phyloP scores from a whole-genome alignment of 1,140 invertebrate species.

The Bombus fervidus region DNA sequence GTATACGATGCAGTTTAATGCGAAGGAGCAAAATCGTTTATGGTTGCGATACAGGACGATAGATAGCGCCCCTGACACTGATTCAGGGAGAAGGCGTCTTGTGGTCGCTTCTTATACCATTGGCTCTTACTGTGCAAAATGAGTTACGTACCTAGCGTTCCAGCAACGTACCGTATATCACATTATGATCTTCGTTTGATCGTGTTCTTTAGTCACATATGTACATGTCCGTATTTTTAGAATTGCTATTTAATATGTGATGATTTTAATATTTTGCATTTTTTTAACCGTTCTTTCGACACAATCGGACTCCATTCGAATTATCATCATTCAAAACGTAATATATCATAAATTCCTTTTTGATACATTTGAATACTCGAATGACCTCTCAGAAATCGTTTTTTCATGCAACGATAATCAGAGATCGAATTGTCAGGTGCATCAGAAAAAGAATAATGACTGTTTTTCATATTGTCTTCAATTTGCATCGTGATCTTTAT shows the following conservation, averaged over 20 bases:
- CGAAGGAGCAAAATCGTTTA: conserved; percentile 40
- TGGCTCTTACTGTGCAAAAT: conserved; percentile 66
- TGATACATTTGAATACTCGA: conserved; percentile 22
- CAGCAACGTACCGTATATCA: conserved; percentile 52
- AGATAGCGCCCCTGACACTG: conserved; percentile 13
- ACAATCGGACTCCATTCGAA: not conserved
- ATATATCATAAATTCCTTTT: not conserved
- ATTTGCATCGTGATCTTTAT: not conserved
- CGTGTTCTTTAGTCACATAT: conserved; percentile 11
- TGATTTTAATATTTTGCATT: not conserved
- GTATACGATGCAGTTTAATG: conserved; percentile 19
- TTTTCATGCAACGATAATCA: not conserved
- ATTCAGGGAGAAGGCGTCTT: conserved; percentile 51
- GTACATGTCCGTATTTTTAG: not conserved
- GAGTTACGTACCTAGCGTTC: conserved; percentile 61
- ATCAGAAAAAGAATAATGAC: not conserved
- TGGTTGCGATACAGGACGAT: conserved; percentile 34
- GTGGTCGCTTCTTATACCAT: conserved; percentile 51
- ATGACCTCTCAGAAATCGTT: not conserved
- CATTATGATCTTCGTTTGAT: conserved; percentile 51
- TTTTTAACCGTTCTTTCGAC: not conserved
- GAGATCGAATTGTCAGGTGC: not conserved
- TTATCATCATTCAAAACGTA: not conserved
- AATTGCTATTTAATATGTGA: not conserved
- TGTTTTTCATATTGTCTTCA: not conserved